These are phyloP conservation scores for Carettochelys insculpta DNA, from an alignment of 2,113 vertebrate genomes.

Conservation along the genomic window DNA sequence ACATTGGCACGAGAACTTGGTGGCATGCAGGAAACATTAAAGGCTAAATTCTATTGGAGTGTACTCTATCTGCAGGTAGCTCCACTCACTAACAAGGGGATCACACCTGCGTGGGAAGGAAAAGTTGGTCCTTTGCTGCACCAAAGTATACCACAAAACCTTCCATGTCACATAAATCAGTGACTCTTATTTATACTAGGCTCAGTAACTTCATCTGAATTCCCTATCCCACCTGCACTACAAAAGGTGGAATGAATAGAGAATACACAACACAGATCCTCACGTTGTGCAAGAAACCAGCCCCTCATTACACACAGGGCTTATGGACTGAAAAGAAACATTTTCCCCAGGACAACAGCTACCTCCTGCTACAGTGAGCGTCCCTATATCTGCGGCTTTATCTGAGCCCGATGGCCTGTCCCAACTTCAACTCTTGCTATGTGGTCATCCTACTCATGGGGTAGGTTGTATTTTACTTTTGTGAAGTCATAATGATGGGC, in stretches of 20 bases:
- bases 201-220: neutral
- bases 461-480: neutral
- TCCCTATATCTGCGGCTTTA: too few species aligned
- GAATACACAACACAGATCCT: neutral
- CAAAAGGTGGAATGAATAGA: neutral
- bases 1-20: neutral
- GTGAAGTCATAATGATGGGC: neutral
- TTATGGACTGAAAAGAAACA: fast-evolving
- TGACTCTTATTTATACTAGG: neutral
- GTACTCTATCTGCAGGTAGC: neutral
- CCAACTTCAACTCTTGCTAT: too few species aligned
- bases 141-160: neutral
- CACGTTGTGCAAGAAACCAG: too few species aligned
- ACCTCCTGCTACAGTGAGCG: too few species aligned
- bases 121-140: neutral
- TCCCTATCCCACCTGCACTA: neutral
- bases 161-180: neutral
- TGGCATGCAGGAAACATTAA: neutral
- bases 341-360: too few species aligned
- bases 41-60: neutral
- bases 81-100: fast-evolving
- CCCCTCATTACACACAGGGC: neutral
- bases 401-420: too few species aligned
- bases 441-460: too few species aligned
- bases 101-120: neutral